phyloP scores from a whole-genome alignment of 1,140 invertebrate species.

The Drosophila pandora region DNA sequence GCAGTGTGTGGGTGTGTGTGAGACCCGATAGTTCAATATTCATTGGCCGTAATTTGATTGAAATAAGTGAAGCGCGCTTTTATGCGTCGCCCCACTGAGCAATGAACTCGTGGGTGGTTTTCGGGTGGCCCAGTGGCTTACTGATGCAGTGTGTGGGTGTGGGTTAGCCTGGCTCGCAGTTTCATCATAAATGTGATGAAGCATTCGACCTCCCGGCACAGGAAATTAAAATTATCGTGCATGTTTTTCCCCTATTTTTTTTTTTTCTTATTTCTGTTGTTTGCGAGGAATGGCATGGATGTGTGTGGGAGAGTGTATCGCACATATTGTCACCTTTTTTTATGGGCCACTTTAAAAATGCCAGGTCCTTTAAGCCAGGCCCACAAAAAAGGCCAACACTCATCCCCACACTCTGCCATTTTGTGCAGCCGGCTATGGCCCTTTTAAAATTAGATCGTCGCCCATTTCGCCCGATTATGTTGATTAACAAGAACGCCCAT shows the following conservation, averaged over 20 bases:
- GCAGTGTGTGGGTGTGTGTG: background rate
- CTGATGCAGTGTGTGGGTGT: background rate
- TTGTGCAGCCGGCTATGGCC: constrained; percentile 21
- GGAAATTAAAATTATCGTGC: constrained; percentile 76
- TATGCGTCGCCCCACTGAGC: constrained; percentile 76
- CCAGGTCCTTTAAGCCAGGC: constrained; percentile 10
- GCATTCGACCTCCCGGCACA: constrained; percentile 60
- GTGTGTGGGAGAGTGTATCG: background rate
- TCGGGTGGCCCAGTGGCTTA: background rate
- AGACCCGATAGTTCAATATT: constrained; percentile 72
- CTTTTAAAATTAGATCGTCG: constrained; percentile 36
- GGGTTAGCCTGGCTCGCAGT: constrained; percentile 29
- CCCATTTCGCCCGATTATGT: constrained; percentile 35
- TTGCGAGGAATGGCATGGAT: background rate
- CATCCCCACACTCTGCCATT: constrained; percentile 3
- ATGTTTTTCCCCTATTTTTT: constrained; percentile 36
- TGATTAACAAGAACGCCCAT: constrained; percentile 27
- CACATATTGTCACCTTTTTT: constrained; percentile 36
- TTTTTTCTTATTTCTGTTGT: background rate
- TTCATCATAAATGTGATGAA: constrained; percentile 71
- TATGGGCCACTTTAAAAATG: constrained; percentile 12
- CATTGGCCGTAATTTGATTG: constrained; percentile 80
- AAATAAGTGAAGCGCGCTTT: constrained; percentile 78
- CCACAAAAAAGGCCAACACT: background rate
- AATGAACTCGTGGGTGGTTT: constrained; percentile 23